These are phyloP conservation scores for Scaptomyza pallida DNA, from an alignment of 1,140 invertebrate species.

Conservation along the genomic window DNA sequence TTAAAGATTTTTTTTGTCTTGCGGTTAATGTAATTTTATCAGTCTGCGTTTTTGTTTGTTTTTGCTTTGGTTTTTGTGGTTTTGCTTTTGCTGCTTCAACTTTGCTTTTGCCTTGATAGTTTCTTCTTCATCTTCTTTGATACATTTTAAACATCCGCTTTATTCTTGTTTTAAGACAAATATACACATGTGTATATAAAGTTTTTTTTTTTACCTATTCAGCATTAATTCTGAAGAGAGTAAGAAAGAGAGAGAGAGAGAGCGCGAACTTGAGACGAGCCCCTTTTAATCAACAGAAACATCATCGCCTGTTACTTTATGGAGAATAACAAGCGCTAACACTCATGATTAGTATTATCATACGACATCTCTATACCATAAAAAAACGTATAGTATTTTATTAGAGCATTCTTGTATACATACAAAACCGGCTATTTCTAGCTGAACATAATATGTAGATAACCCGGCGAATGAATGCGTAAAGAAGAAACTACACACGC, in stretches of 20 bases:
- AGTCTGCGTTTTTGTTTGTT: constrained; percentile 4
- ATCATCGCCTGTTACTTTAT: background rate
- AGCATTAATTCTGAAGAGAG: constrained; percentile 1
- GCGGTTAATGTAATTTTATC: constrained; percentile 5
- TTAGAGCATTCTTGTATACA: background rate
- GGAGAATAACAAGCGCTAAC: background rate
- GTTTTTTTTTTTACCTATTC: too few species aligned
- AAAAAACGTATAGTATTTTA: background rate
- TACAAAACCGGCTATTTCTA: constrained; percentile 41
- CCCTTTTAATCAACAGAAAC: constrained; percentile 30
- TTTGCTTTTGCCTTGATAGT: constrained; percentile 30
- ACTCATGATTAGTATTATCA: background rate
- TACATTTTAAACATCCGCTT: too few species aligned
- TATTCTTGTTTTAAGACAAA: too few species aligned
- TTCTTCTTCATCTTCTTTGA: background rate
- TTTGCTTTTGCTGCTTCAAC: constrained; percentile 13
- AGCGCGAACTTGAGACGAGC: constrained; percentile 66
- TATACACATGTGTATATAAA: too few species aligned
- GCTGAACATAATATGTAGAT: constrained; percentile 40
- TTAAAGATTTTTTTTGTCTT: background rate
- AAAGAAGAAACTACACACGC: constrained; percentile 19
- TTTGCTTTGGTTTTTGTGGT: constrained; percentile 7
- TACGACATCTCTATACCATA: background rate
- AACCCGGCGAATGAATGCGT: constrained; percentile 43
- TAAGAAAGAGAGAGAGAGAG: background rate